Evolutionary conservation across 1,140 invertebrate species (phyloP).

Genomic region (Anadara kagoshimensis): DNA sequence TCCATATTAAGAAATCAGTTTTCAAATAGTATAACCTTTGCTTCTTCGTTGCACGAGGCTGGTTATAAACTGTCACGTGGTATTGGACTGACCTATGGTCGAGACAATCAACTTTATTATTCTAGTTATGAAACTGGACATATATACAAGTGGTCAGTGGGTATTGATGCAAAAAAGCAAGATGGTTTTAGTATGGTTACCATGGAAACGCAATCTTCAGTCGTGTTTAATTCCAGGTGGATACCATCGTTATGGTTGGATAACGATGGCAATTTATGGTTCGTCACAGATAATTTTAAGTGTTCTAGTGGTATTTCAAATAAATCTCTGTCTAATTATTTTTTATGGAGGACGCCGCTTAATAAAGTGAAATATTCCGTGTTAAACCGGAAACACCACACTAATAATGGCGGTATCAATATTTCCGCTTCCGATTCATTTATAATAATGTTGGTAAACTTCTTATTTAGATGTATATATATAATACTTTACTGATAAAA

Average conservation of each 20-base stretch:
- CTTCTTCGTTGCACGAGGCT: neutral
- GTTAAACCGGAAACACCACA: too few relatives aligned
- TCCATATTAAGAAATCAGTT: slow-evolving; percentile 14
- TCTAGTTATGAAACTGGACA: slow-evolving; percentile 23
- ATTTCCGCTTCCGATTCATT: too few relatives aligned
- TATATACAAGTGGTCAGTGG: slow-evolving; percentile 21
- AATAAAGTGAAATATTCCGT: too few relatives aligned
- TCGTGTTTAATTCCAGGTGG: slow-evolving; percentile 22
- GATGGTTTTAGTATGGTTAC: neutral
- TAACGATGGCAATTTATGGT: slow-evolving; percentile 32
- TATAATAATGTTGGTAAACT: too few relatives aligned
- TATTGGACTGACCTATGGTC: slow-evolving; percentile 23
- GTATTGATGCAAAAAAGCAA: neutral
- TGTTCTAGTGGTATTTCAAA: too few relatives aligned
- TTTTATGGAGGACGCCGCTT: too few relatives aligned
- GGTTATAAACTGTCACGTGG: slow-evolving; percentile 26
- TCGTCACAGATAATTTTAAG: slow-evolving; percentile 35
- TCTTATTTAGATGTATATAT: too few relatives aligned
- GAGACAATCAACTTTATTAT: slow-evolving; percentile 24
- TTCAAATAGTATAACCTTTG: slow-evolving; percentile 2
- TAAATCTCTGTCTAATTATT: too few relatives aligned
- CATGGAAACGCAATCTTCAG: neutral
- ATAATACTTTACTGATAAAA: too few relatives aligned
- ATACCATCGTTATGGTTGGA: slow-evolving; percentile 31
- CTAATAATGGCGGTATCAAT: too few relatives aligned